Percentiles rank a stretch among this genome's conserved stretches.
Evolutionary conservation across 2,888 invertebrate species (phyloP).

Genomic region (Schizotus pectinicornis): DNA sequence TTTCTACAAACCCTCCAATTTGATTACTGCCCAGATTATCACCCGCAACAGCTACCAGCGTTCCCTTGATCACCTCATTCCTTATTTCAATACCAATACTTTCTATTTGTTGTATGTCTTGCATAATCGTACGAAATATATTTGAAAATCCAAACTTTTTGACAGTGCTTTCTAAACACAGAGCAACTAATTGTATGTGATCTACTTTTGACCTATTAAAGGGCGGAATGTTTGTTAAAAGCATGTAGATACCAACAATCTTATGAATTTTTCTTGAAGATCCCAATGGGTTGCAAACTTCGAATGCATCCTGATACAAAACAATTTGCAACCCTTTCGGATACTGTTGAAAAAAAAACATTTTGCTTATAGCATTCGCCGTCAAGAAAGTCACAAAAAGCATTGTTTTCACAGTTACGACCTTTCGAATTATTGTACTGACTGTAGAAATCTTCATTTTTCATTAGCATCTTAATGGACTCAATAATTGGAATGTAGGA

Average conservation of each 20-base stretch:
- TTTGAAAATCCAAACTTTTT: constrained; percentile 38
- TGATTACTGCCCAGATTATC: constrained; percentile 36
- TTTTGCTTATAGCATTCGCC: no score
- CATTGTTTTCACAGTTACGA: neutral
- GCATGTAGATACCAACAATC: constrained; percentile 43
- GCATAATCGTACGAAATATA: constrained; percentile 34
- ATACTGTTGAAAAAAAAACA: no score
- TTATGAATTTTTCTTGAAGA: constrained; percentile 43
- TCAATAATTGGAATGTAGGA: neutral
- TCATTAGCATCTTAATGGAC: neutral
- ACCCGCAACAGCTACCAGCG: constrained; percentile 36
- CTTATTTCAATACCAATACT: constrained; percentile 31
- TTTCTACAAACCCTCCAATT: constrained; percentile 39
- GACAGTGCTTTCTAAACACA: constrained; percentile 39
- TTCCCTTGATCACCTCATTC: constrained; percentile 30
- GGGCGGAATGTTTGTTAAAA: constrained; percentile 39
- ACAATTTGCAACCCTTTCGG: constrained; percentile 32
- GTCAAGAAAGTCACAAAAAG: no score
- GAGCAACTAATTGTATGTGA: constrained; percentile 42
- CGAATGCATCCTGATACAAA: constrained; percentile 46
- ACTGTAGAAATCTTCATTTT: neutral
- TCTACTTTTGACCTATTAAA: constrained; percentile 37
- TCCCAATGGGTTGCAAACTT: constrained; percentile 46
- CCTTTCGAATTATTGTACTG: neutral
- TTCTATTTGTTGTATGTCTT: constrained; percentile 40